Base-by-base conservation (phyloP, 2,113 vertebrate species). In the Saimiri boliviensis region DNA sequence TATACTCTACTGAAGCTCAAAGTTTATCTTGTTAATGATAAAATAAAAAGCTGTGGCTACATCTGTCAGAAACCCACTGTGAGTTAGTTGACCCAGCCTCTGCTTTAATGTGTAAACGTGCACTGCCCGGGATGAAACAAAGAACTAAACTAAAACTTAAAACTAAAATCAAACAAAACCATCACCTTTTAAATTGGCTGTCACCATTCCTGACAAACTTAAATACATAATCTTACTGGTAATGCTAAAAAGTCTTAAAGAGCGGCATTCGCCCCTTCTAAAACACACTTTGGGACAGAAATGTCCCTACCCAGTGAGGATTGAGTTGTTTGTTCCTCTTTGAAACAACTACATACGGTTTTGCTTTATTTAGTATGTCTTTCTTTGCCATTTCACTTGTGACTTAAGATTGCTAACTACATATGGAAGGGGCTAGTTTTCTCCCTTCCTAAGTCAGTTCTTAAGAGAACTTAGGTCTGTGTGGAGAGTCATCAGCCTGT, bases 11-110 rank as follows among this genome's bases (percentile, higher is more conserved):
- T 76, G 76, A 83, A 94, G 91, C 83, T 89, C 92, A 68, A 56
- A 87, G 89, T 83, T 70, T 83, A 89, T 73, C 91, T 71, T 58
- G 71, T 52, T 82, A 92, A 96, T 96, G 91, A 96, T 93, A 71
- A 96, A 96, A 85, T 58, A 76, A 86, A 95, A 79, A 77, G 45
- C 35, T 77, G 25, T 16, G 68, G 47, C 25, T n/a, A 45, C 17
- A 74, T 88, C 25, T 74, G 27, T 86, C 70, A 85, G 66, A 90
- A 96, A 68, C 37, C 70, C 37, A 19, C 91, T 19, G 0, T 74
- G 88, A 93, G 71, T 40, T 27, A n/a, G 68, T 25, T 21, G 56
- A 8, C 23, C 7, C 21, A 54, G 82, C 4, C 74, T 84, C 40
- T 47, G 37, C 20, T 60, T 93, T 32, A 40, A 70, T 42, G 37